These are phyloP conservation scores for Allobates femoralis DNA, from an alignment of 2,797 vertebrate genomes.

Conservation along the genomic window DNA sequence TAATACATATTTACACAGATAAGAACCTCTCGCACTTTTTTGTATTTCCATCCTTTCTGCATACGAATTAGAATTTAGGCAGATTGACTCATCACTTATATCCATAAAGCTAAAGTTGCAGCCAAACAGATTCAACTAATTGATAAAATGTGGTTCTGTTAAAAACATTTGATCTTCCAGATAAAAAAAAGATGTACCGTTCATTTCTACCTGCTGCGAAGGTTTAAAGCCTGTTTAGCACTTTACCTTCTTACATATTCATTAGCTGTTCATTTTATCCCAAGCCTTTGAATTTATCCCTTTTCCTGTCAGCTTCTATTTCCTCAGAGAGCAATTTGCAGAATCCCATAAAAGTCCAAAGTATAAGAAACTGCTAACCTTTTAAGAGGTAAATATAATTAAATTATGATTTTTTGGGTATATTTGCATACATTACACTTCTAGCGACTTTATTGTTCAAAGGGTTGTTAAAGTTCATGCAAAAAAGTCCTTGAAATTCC, in stretches of 20 bases:
- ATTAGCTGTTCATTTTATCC: conserved; percentile 31
- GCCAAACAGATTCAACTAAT: not conserved
- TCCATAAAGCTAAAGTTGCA: not conserved
- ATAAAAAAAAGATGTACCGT: conserved; percentile 1
- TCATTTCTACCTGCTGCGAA: conserved; percentile 24
- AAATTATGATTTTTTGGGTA: conserved; percentile 26
- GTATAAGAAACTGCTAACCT: conserved; percentile 19
- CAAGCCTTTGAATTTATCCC: conserved; percentile 23
- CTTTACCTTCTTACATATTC: conserved; percentile 33
- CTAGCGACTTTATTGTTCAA: not conserved
- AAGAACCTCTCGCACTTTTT: no score
- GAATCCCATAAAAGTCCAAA: conserved; percentile 2
- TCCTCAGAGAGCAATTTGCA: conserved; percentile 39
- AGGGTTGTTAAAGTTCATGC: not conserved
- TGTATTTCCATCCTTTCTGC: no score
- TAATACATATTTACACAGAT: no score
- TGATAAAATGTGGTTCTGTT: not conserved
- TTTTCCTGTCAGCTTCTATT: conserved; percentile 14
- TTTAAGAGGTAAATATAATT: conserved; percentile 18
- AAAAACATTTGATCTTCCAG: conserved; percentile 22
- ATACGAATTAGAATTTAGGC: no score
- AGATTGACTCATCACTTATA: no score
- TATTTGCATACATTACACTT: not conserved
- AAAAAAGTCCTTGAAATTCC: not conserved
- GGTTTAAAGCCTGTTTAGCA: conserved; percentile 24